Percentiles rank a stretch among this genome's conserved stretches.
Conservation (phyloP, 2,888 invertebrate genomes). For the Campoletis raptor region DNA sequence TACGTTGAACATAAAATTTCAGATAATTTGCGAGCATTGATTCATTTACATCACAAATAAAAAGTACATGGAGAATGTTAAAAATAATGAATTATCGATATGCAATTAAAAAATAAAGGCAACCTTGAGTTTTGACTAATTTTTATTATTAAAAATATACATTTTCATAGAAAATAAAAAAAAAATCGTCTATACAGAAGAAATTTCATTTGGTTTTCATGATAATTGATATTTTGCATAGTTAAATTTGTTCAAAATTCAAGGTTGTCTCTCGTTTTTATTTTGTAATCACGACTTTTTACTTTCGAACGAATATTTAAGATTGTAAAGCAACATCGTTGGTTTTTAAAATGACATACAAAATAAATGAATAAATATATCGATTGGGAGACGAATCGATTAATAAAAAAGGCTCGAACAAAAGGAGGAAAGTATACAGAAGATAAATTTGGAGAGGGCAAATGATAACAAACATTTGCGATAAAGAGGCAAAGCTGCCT, state of each 20-base stretch:
- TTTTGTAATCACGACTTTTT: not conserved
- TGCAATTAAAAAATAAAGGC: no score
- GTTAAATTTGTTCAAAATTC: not conserved
- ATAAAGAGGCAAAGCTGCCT: constrained; percentile 30
- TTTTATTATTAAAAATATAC: not conserved
- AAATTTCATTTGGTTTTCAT: not conserved
- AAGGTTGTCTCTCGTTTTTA: no score
- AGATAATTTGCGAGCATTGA: not conserved
- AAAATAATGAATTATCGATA: no score
- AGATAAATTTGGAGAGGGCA: constrained; percentile 18
- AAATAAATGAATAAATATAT: not conserved
- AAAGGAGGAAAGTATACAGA: not conserved
- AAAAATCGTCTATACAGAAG: not conserved
- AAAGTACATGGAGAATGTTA: not conserved
- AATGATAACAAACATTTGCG: constrained; percentile 13
- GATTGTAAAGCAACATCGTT: no score
- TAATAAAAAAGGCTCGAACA: not conserved
- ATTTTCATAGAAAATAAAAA: not conserved
- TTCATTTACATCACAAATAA: not conserved
- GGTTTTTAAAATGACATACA: not conserved
- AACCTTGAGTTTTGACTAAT: not conserved
- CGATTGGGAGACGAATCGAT: not conserved
- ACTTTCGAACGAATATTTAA: no score
- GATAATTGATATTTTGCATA: no score
- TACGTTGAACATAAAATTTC: no score